phyloP scores from a whole-genome alignment of 2,113 vertebrate genomes.

The Chaetorhynchus papuensis region DNA sequence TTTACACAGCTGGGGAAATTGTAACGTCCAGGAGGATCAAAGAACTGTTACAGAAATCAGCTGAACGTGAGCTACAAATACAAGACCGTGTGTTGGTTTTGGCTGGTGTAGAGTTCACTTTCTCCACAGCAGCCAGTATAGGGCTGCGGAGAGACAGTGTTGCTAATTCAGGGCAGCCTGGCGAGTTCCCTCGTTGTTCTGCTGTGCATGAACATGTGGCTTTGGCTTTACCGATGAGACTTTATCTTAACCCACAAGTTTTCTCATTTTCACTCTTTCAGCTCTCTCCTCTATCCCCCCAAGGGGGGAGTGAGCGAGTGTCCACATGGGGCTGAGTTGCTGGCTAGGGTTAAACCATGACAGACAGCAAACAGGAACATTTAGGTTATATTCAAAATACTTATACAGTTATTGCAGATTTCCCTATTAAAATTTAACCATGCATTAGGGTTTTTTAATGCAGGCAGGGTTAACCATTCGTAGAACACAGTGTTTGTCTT shows the following conservation, averaged over 20 bases:
- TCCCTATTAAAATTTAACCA: not conserved
- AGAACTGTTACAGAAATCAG: not conserved
- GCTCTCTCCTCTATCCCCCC: not conserved
- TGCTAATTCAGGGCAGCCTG: not conserved
- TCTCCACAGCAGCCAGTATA: not conserved
- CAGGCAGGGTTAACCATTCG: not conserved
- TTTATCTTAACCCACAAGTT: not conserved
- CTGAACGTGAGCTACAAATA: not conserved
- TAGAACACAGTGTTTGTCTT: not conserved
- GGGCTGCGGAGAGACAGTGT: not conserved
- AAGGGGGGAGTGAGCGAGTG: rapidly evolving
- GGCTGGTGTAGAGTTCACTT: not conserved
- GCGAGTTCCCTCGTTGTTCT: not conserved
- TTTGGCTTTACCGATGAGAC: not conserved
- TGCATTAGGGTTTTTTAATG: not conserved
- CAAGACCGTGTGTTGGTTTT: not conserved
- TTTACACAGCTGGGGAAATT: not conserved
- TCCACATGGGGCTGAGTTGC: not conserved
- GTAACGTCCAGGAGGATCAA: not conserved
- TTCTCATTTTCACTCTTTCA: not conserved
- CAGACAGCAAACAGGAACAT: not conserved
- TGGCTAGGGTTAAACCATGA: not conserved
- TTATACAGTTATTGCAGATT: not conserved
- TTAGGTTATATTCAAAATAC: not conserved
- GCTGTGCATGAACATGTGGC: rapidly evolving